phyloP scores from a whole-genome alignment of 2,888 invertebrate genomes.

The Ariolimax columbianus region DNA sequence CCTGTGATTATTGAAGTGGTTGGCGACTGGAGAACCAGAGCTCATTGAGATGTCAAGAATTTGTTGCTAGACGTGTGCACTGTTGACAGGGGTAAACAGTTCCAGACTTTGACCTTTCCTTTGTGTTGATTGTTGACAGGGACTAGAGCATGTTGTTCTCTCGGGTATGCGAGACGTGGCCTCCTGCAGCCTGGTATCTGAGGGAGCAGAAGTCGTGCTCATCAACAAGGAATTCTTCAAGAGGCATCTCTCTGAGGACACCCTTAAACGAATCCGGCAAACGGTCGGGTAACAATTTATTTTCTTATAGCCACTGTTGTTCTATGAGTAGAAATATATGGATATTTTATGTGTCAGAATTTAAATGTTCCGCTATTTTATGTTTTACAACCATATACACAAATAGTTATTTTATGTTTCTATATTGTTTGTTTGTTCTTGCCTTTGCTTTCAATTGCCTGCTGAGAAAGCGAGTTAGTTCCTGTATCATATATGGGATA shows the following conservation, averaged over 20 bases:
- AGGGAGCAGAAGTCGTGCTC: conserved; percentile 30
- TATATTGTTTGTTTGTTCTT: not conserved
- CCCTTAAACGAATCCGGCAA: conserved; percentile 65
- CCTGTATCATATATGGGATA: too few species aligned
- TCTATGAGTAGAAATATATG: not conserved
- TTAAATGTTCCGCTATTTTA: not conserved
- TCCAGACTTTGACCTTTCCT: too few species aligned
- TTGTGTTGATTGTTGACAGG: conserved; percentile 22
- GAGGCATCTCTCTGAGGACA: conserved; percentile 71
- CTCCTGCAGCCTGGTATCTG: conserved; percentile 43
- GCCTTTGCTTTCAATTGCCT: too few species aligned
- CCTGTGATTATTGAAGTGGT: too few species aligned
- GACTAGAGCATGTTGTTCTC: conserved; percentile 42
- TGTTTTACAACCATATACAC: not conserved
- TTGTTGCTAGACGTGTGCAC: too few species aligned
- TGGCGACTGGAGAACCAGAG: too few species aligned
- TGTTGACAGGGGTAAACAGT: too few species aligned
- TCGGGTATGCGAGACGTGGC: conserved; percentile 23
- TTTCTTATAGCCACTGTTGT: not conserved
- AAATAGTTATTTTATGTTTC: not conserved
- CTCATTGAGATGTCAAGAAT: too few species aligned
- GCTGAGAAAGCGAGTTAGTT: too few species aligned
- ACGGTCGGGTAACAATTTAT: conserved; percentile 61
- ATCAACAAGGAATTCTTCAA: conserved; percentile 72
- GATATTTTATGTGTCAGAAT: not conserved